Evolutionary conservation across 2,797 vertebrate genomes (phyloP), one percentile per base, ranked within the genome.

Genomic region (Acipenser transmontanus): DNA sequence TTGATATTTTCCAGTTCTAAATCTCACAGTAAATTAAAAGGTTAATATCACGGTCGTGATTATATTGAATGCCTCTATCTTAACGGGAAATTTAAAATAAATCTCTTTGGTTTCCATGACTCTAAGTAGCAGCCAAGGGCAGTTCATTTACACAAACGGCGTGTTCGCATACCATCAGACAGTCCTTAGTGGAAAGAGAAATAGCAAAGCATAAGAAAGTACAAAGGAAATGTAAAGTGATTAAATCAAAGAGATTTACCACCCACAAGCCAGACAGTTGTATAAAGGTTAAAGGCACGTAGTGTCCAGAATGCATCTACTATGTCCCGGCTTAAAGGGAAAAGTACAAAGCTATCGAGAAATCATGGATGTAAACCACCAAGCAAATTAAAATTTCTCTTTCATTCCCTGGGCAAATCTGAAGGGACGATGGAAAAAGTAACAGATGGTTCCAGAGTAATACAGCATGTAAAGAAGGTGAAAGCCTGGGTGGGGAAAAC

Each of bases 231-330:
- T 64, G 66, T 65, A 79, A 77, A 51, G 67, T 60, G 74, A 74
- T 85, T 87, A 84, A 83, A 80, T 75, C 67, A 52, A 71, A 66
- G 67, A 84, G 80, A 81, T 85, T 87, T 88, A 87, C 81, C 82
- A 82, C 84, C 82, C 81, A 81, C 81, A 81, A 74, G 72, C 80
- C 73, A 76, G 77, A 75, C 75, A 75, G 73, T 79, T 49, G 79
- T 76, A 72, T 1, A 68, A 79, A n/a, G 82, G 84, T 85, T 84
- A 79, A 85, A 78, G 80, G 80, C 81, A 74, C 68, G 69, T 47
- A 64, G 71, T 70, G 75, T 69, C 7, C 59, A 6, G 50, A 50
- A 75, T 6, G 7, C 8, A 34, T 61, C 17, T 8, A 76, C 72
- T 54, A 72, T 84, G 82, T 85, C 80, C 54, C 84, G 79, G 81